Base-by-base conservation (phyloP, 2,888 invertebrate genomes). In the Ormia ochracea region DNA sequence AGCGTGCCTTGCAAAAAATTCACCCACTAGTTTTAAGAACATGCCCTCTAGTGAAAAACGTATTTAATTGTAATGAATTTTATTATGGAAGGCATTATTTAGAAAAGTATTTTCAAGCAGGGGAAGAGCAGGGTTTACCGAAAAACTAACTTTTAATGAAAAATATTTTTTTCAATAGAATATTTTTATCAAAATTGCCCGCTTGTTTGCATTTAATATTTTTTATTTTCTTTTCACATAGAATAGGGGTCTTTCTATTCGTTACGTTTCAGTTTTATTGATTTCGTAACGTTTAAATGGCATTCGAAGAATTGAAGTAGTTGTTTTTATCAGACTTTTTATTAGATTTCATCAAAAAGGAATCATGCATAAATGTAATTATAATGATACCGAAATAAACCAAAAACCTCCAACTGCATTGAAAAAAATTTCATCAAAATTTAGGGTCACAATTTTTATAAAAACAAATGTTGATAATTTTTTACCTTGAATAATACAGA, bases 361-460 rank as follows among this genome's bases (percentile, higher is more conserved):
- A 54, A 45, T 54, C 43, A 59, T 61, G 33, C 52, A 52, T 75
- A 59, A 58, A 56, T 69, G 58, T 74, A 78, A 74, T 74, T 69
- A 52, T 38, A 41, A 26, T 26, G 17, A 58, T 31, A 19, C 33
- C 4, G 28, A 14, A 48, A 56, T 43, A 78, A 38, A 48, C 28
- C 38, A 3, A 52, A 66, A 66, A 54, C 41, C 59, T 68, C n/a
- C 43, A 33, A 63, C 45, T 14, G 23, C 10, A 68, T 28, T 45
- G 12, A 48, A 31, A 17, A 66, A 68, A 23, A 59, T 12, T 65
- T 31, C 69, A 75, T 65, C 58, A 58, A 52, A 74, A 56, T 56
- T 58, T 33, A 52, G 45, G 52, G 58, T 52, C 73, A 69, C 36
- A 12, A 58, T 33, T 52, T 19, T 14, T 17, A 41, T 9, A 14